Conservation (phyloP, 2,888 invertebrate species). For the Habrosyne pyritoides region DNA sequence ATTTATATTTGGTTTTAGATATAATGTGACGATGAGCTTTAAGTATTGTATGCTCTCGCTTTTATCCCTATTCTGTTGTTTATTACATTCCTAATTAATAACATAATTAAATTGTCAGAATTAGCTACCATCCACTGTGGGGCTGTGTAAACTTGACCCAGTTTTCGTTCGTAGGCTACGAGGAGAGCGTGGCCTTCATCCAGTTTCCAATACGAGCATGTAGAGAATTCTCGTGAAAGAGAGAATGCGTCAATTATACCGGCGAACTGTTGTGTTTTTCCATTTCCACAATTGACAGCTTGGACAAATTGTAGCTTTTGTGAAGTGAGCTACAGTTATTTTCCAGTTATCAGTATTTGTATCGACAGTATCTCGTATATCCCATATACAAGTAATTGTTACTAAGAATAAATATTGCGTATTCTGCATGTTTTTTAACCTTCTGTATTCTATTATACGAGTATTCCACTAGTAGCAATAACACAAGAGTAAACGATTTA, state of each 20-base stretch:
- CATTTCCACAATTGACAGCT: neutral
- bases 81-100: constrained; percentile 13
- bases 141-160: constrained; percentile 53
- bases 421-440: too few species aligned
- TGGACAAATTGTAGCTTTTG: neutral
- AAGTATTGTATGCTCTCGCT: neutral
- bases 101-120: neutral
- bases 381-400: too few species aligned
- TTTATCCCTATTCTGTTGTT: constrained; percentile 1
- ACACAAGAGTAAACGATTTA: too few species aligned
- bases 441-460: too few species aligned
- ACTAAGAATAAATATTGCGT: too few species aligned
- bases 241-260: constrained; percentile 42
- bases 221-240: constrained; percentile 42
- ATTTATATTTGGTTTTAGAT: neutral
- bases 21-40: neutral
- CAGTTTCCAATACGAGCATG: constrained; percentile 45
- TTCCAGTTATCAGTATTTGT: too few species aligned
- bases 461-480: too few species aligned
- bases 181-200: constrained; percentile 48
- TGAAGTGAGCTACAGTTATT: neutral
- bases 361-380: too few species aligned
- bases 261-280: constrained; percentile 27
- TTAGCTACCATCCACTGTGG: constrained; percentile 14
- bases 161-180: constrained; percentile 39